phyloP scores from a whole-genome alignment of 2,113 vertebrate genomes.

The Rhabdornis inornatus region DNA sequence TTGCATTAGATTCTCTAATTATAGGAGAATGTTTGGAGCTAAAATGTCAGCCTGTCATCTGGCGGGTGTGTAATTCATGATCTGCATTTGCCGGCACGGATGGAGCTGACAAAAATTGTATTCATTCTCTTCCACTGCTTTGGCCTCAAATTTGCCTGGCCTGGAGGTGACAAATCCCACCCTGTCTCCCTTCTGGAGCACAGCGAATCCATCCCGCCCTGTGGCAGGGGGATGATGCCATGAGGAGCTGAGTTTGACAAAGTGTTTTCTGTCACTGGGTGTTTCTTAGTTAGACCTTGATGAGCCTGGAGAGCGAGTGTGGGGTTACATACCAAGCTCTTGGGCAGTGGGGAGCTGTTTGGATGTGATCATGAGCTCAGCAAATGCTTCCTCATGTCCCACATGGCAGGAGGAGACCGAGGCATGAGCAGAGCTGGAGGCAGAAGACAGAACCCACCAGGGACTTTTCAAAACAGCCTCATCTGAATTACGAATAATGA shows the following conservation, averaged over 20 bases:
- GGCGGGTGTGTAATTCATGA: constrained; percentile 77
- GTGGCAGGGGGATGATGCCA: neutral
- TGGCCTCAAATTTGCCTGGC: constrained; percentile 44
- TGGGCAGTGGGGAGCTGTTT: neutral
- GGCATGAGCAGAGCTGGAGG: neutral
- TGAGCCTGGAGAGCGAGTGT: neutral
- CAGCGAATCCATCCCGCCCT: rapidly evolving
- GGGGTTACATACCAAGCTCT: neutral
- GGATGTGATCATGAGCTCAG: neutral
- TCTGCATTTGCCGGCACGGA: constrained; percentile 72
- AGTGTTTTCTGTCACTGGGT: neutral
- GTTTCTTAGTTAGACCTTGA: neutral
- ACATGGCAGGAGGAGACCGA: neutral
- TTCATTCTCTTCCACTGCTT: constrained; percentile 39
- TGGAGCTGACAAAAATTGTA: constrained; percentile 67
- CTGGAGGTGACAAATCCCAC: constrained; percentile 21
- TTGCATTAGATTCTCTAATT: constrained; percentile 83
- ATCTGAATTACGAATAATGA: constrained; percentile 46
- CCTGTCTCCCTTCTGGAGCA: neutral
- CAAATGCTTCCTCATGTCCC: neutral
- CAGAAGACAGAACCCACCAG: constrained; percentile 44
- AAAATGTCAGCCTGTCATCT: constrained; percentile 81
- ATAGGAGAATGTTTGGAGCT: constrained; percentile 82
- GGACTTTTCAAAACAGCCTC: constrained; percentile 22
- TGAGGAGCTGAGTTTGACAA: neutral